Conservation (phyloP, 2,888 invertebrate genomes). For the Lapara coniferarum region DNA sequence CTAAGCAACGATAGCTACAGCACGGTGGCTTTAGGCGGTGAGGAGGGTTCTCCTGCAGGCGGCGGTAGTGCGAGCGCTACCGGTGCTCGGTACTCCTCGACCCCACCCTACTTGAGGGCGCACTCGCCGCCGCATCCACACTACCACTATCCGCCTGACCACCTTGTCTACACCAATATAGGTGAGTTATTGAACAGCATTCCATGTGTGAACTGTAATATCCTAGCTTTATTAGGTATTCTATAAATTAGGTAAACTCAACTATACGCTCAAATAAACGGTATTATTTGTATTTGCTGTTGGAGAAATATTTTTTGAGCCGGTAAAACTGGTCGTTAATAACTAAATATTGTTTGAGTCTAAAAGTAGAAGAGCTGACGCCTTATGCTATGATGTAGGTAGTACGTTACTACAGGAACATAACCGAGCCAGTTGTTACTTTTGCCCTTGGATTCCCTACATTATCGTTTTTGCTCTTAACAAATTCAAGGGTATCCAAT, state of each 20-base stretch:
- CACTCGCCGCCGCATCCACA: constrained; percentile 91
- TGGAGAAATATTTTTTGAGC: too few species aligned
- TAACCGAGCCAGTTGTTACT: background rate
- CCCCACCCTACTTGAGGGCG: constrained; percentile 90
- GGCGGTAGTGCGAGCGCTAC: constrained; percentile 81
- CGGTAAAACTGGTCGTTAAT: too few species aligned
- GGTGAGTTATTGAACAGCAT: constrained; percentile 76
- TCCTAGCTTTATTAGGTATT: too few species aligned
- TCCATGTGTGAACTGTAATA: too few species aligned
- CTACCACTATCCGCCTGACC: constrained; percentile 91
- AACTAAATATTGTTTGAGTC: background rate
- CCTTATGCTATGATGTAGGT: too few species aligned
- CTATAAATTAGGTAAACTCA: too few species aligned
- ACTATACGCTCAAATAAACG: too few species aligned
- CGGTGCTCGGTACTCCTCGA: constrained; percentile 81
- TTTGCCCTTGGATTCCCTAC: background rate
- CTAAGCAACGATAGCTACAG: constrained; percentile 95
- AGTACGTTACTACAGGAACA: too few species aligned
- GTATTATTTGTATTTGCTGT: too few species aligned
- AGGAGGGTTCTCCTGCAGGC: constrained; percentile 89
- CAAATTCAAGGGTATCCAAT: background rate
- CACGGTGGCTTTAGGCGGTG: constrained; percentile 92
- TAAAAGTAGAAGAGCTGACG: too few species aligned
- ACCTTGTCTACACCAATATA: constrained; percentile 92
- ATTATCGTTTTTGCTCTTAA: background rate